Evolutionary conservation across 2,797 vertebrate species (phyloP), one percentile per base, ranked within the genome.

Genomic region (Sphaeramia orbicularis): DNA sequence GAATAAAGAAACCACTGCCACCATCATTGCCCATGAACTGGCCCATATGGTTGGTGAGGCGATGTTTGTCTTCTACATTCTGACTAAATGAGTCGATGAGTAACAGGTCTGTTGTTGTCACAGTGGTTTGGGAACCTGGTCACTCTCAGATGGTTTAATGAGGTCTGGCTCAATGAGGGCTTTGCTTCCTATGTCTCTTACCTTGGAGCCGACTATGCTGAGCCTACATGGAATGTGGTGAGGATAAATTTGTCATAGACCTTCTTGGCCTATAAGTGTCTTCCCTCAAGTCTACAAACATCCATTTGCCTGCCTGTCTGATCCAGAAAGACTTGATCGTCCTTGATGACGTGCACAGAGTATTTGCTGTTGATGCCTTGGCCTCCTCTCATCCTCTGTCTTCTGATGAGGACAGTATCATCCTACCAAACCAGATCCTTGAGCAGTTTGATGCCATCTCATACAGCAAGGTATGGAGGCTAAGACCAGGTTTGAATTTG

Each of bases 41-140:
- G 96, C 97, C 0, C 97, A 98, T 80, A 97, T 97, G 96, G 97
- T 98, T 97, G 96, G 96, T 98, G 86, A 66, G 18, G 9, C 9
- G 0, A 14, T 45, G 19, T n/a, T 35, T 32, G 5, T 52, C 10
- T 50, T 32, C 1, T 16, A 14, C 45, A 12, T 12, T 1, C 41
- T 2, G 10, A 13, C 50, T 5, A 14, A 42, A 4, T 12, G 6
- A 10, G 48, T 37, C 9, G 16, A 2, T 72, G 9, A n/a, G 16
- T 7, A 15, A 35, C 18, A 8, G 14, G 1, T 18, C 2, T 15
- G n/a, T 13, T 43, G 16, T 49, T 57, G 42, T 11, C 67, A 41
- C 88, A 99, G 97, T 99, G 97, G 97, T 99, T 99, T 3, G 97
- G 97, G n/a, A 99, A 99, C 88, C 93, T 99, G 81, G 97, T 99